Percentiles rank a stretch among this genome's conserved stretches.
Conservation (phyloP, 1,140 invertebrate genomes). For the Meloidogyne floridensis region DNA sequence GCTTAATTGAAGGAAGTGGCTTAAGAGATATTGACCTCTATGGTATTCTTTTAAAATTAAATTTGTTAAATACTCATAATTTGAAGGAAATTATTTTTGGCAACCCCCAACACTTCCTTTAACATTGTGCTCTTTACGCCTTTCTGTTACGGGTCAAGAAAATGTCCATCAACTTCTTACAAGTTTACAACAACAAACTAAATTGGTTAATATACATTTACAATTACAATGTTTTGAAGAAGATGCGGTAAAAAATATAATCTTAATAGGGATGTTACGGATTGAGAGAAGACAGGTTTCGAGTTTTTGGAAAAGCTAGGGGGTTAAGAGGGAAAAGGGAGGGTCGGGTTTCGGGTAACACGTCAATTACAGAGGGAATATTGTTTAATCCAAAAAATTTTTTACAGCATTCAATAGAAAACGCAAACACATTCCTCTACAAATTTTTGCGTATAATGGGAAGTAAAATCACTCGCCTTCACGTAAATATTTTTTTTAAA, state of each 20-base stretch:
- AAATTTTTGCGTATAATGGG: slow-evolving; percentile 54
- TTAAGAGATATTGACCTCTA: slow-evolving; percentile 60
- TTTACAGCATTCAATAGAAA: slow-evolving; percentile 57
- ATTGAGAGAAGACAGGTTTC: too few species aligned
- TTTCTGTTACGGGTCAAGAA: slow-evolving; percentile 60
- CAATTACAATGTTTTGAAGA: slow-evolving; percentile 57
- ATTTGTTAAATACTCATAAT: background rate
- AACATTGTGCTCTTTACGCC: slow-evolving; percentile 52
- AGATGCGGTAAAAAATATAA: slow-evolving; percentile 45
- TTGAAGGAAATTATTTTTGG: slow-evolving; percentile 55
- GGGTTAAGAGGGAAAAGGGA: too few species aligned
- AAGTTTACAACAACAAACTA: slow-evolving; percentile 41
- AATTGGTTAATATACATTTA: slow-evolving; percentile 56
- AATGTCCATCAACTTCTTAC: slow-evolving; percentile 52
- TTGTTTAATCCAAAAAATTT: background rate
- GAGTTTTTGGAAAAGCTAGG: too few species aligned
- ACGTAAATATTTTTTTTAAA: slow-evolving; percentile 33
- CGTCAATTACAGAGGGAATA: too few species aligned
- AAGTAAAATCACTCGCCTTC: slow-evolving; percentile 58
- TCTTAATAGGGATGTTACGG: too few species aligned
- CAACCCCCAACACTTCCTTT: slow-evolving; percentile 51
- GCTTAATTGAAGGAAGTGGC: slow-evolving; percentile 53
- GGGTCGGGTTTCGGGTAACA: too few species aligned
- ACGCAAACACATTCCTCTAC: slow-evolving; percentile 56
- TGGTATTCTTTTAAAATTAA: slow-evolving; percentile 20